Conservation (phyloP, 92 coral and sea anemone species). For the Umimayanthus chanpuru region DNA sequence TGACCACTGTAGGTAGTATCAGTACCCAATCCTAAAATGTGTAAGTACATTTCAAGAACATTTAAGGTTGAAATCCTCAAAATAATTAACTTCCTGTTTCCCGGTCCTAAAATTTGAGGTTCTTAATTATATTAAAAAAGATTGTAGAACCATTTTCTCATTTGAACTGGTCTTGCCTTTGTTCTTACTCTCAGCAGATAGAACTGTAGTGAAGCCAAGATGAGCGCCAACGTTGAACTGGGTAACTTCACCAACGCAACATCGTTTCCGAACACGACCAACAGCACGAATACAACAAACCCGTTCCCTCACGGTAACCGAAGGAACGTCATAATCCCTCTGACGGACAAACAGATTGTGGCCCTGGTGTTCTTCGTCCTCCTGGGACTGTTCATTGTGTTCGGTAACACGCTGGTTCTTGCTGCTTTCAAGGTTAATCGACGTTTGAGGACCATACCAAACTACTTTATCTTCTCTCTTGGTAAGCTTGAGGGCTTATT, state of each 20-base stretch:
- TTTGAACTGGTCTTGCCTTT: neutral
- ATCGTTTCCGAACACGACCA: constrained; percentile 2
- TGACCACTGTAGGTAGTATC: too few species aligned
- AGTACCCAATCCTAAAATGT: too few species aligned
- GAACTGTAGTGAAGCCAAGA: neutral
- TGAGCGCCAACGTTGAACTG: neutral
- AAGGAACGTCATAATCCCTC: neutral
- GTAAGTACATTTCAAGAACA: too few species aligned
- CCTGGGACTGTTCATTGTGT: constrained; percentile 59
- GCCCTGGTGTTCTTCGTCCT: constrained; percentile 57
- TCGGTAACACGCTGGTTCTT: constrained; percentile 79
- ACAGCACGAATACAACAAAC: constrained; percentile 8
- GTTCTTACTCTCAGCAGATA: neutral
- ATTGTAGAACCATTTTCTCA: neutral
- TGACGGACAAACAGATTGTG: constrained; percentile 45
- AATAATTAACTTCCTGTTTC: too few species aligned
- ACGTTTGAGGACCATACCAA: constrained; percentile 78
- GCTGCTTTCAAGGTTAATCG: constrained; percentile 79
- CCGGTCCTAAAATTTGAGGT: too few species aligned
- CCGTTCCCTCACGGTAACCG: neutral
- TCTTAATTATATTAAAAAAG: too few species aligned
- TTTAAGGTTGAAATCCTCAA: too few species aligned
- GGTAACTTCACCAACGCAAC: constrained; percentile 5
- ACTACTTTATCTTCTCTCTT: constrained; percentile 75
- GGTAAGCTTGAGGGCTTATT: neutral